A percentile compares a stretch with the other conserved stretches of the same genome.
phyloP scores from a whole-genome alignment of 2,888 invertebrate genomes.

The Pterostichus niger region DNA sequence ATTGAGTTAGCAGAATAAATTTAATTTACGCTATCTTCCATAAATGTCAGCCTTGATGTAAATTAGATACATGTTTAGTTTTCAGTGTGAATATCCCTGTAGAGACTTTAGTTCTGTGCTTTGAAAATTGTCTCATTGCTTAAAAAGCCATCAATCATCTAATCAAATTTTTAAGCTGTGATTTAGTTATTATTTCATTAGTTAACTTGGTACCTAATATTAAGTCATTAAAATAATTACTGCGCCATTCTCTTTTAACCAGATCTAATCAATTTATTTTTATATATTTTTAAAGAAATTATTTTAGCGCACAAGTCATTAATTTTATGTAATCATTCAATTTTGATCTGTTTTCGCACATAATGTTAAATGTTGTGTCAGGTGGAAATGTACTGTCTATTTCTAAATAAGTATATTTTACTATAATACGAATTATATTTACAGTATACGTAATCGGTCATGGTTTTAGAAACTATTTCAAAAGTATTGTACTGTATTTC shows the following conservation, averaged over 20 bases:
- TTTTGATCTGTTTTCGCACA: conserved; percentile 55
- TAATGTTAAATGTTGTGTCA: conserved; percentile 55
- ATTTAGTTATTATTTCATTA: conserved; percentile 46
- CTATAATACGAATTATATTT: conserved; percentile 42
- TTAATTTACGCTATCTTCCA: conserved; percentile 54
- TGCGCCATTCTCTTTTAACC: conserved; percentile 28
- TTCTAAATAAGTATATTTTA: conserved; percentile 46
- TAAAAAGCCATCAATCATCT: conserved; percentile 39
- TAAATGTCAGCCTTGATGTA: conserved; percentile 56
- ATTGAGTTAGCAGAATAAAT: conserved; percentile 43
- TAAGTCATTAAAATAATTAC: conserved; percentile 1
- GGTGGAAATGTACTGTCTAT: conserved; percentile 38
- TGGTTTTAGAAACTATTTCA: conserved; percentile 23
- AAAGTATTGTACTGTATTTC: conserved; percentile 29
- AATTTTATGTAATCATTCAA: conserved; percentile 3
- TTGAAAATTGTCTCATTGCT: conserved; percentile 41
- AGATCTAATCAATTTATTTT: conserved; percentile 30
- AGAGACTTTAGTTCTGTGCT: conserved; percentile 57
- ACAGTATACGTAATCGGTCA: conserved; percentile 44
- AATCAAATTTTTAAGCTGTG: conserved; percentile 58
- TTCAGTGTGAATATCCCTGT: conserved; percentile 32
- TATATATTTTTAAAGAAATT: conserved; percentile 24
- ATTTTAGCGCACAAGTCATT: conserved; percentile 38
- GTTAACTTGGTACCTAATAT: conserved; percentile 11
- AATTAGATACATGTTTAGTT: conserved; percentile 58